Evolutionary conservation across 2,113 vertebrate genomes (phyloP).

Genomic region (Brienomyrus longianalis): DNA sequence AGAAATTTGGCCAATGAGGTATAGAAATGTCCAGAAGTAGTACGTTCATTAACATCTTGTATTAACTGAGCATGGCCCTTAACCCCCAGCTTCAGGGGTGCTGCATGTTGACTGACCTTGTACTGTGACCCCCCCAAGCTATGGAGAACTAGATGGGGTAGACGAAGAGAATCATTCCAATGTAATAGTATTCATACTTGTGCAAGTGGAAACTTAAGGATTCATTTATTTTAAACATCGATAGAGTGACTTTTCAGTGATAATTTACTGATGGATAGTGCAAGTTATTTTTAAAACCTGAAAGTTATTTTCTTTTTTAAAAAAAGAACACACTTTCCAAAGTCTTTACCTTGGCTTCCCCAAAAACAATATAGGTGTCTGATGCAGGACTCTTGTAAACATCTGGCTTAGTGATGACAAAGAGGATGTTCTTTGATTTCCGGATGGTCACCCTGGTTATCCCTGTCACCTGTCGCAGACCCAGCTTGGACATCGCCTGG

Average conservation of each 20-base stretch:
- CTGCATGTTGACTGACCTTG: neutral
- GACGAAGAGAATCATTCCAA: neutral
- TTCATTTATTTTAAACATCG: neutral
- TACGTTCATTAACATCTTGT: neutral
- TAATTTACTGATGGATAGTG: neutral
- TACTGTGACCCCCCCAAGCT: neutral
- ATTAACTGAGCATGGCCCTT: neutral
- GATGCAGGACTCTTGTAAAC: conserved; percentile 98
- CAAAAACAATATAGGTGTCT: conserved; percentile 97
- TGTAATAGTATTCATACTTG: neutral
- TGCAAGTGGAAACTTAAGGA: neutral
- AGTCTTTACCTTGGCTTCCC: conserved; percentile 83
- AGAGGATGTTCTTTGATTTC: conserved; percentile 98
- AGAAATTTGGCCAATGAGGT: neutral
- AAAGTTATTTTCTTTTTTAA: too few species aligned
- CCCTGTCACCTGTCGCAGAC: conserved; percentile 93
- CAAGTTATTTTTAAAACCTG: neutral
- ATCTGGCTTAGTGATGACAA: conserved; percentile 97
- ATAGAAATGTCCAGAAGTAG: neutral
- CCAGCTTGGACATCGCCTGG: conserved; percentile 96
- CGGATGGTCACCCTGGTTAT: conserved; percentile 96
- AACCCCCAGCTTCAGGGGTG: neutral
- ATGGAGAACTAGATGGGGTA: neutral
- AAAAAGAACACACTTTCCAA: neutral
- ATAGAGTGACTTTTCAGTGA: neutral